Percentiles rank a stretch among this genome's conserved stretches.
phyloP scores from a whole-genome alignment of 2,797 vertebrate genomes.

The Fistularia commersonii region DNA sequence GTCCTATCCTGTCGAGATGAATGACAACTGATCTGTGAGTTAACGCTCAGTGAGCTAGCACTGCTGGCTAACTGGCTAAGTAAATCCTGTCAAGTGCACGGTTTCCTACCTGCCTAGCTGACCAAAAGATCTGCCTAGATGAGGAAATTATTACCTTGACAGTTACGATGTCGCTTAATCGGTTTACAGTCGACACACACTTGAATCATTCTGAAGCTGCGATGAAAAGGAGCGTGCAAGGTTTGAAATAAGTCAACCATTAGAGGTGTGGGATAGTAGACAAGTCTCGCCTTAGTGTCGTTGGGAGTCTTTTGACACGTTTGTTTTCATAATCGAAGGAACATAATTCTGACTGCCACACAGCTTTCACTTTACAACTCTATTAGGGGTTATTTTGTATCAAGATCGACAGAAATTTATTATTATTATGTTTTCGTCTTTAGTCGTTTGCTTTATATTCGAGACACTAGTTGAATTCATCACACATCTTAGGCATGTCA shows the following conservation, averaged over 20 bases:
- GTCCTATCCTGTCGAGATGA: not conserved
- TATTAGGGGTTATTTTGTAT: no score
- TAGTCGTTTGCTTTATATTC: no score
- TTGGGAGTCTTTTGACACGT: no score
- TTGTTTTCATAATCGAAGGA: no score
- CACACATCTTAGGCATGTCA: constrained; percentile 4
- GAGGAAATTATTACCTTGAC: constrained; percentile 42
- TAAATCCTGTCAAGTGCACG: constrained; percentile 34
- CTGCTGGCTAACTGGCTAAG: constrained; percentile 43
- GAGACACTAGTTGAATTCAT: not conserved
- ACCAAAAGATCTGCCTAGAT: constrained; percentile 27
- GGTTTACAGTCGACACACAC: not conserved
- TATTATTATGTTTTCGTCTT: no score
- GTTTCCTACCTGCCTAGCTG: constrained; percentile 15
- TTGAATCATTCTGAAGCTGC: not conserved
- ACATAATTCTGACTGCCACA: no score
- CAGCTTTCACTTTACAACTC: no score
- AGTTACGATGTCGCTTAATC: not conserved
- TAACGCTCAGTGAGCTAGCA: constrained; percentile 37
- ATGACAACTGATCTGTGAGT: not conserved
- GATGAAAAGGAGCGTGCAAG: not conserved
- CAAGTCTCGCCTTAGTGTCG: no score
- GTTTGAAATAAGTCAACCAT: no score
- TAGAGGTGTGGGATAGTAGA: no score
- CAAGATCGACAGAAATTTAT: no score